Conservation (phyloP, 2,797 vertebrate species). For the Anguilla marmorata region DNA sequence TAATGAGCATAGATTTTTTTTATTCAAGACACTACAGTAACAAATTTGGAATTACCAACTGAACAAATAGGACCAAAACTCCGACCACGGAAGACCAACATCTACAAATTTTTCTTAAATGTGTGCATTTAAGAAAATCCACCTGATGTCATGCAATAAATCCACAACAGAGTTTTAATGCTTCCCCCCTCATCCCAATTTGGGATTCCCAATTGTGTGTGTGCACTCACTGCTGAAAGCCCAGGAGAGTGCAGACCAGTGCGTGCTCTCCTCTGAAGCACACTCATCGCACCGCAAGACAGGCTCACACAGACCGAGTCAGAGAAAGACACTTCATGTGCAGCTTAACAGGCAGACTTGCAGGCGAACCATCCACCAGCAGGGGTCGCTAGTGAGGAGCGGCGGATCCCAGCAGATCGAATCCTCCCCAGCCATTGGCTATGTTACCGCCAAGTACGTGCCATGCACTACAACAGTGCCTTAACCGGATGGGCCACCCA, state of each 20-base stretch:
- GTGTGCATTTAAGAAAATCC: no score
- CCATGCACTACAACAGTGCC: background rate
- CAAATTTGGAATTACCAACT: no score
- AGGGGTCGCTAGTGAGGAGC: background rate
- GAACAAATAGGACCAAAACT: no score
- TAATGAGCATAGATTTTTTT: background rate
- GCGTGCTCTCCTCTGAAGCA: background rate
- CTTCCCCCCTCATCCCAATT: no score
- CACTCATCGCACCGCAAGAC: no score
- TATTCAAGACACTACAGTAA: background rate
- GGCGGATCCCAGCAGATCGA: background rate
- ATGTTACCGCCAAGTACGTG: background rate
- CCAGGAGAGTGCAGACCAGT: background rate
- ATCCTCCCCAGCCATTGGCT: background rate
- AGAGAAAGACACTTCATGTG: background rate
- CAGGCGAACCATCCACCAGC: background rate
- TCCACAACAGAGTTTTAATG: no score
- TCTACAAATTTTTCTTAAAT: no score
- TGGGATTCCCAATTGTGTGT: no score
- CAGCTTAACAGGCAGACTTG: background rate
- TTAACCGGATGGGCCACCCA: no score
- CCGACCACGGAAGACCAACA: no score
- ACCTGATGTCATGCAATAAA: no score
- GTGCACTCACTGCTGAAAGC: no score
- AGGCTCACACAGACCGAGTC: background rate